Base-by-base conservation (phyloP, 1,140 invertebrate species). In the Hylaeus anthracinus region DNA sequence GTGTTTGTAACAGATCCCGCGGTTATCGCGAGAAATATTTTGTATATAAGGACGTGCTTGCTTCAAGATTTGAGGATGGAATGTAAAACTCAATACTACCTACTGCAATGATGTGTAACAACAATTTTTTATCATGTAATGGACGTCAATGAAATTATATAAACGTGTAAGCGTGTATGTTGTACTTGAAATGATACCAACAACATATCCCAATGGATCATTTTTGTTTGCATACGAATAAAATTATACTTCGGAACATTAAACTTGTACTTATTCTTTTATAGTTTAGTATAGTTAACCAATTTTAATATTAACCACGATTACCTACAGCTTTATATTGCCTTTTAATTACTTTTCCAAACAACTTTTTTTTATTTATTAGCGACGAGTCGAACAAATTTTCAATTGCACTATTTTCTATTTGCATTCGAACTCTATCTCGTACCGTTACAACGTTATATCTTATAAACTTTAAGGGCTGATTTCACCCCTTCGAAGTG, bases 141-240 rank as follows among this genome's bases (percentile, higher is more conserved):
- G 78, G 75, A 84, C 53, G 69, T 73, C 61, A 71, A 78, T 66
- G 72, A 82, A 81, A 72, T 67, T 39, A 81, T 84, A 70, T 78
- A 81, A 64, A 84, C 51, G 70, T 64, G 64, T 26, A 26, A 26
- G 26, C 75, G 75, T 84, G 60, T 84, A 78, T 69, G 69, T 76
- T 79, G 76, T 74, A 82, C 65, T 78, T 45, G 72, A 86, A 86
- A 86, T 86, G 81, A 86, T 55, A 53, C 85, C 82, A 72, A 77
- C 82, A 74, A 87, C 86, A 84, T 87, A 86, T 87, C 86, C 84
- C 77, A 85, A 86, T 87, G 79, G 74, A 84, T 82, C 78, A 87
- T 66, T 87, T 87, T 84, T 84, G 83, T 84, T 87, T 66, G 72
- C 77, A 82, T 84, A 87, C 81, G 63, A 87, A 87, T 87, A 86